Base-by-base conservation (phyloP, 35 echinoderm and acorn worm genomes). In the Hemicentrotus pulcherrimus region DNA sequence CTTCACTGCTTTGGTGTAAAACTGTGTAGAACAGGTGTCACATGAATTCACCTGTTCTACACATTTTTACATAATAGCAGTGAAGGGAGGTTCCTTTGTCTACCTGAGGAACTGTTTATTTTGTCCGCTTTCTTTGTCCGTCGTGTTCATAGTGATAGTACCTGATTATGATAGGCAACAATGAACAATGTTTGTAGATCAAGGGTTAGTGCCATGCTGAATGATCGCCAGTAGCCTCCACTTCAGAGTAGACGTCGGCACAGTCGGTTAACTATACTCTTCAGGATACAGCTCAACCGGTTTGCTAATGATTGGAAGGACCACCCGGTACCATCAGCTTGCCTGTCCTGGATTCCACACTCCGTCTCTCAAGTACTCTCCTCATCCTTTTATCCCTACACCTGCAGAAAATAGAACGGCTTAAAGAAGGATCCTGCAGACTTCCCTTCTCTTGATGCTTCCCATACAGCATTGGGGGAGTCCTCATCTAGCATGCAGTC, bases 161-260 rank as follows among this genome's bases (percentile, higher is more conserved):
- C 95, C 5, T 46, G 55, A 2, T 92, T 93, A 91, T 96, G 6
- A 96, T 52, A 7, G 86, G 86, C 30, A 88, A 88, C 86, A 35
- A 88, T 46, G 45, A 86, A 2, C 85, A n/a, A n/a, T n/a, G n/a
- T 6, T 52, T 52, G 86, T 35, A 6, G 32, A 88, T 32, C 86
- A 88, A 88, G 86, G 7, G 85, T 86, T 22, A 31, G 28, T 31
- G 32, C 85, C 24, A 86, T 86, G 85, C 15, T 88, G 32, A 88
- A 46, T 11, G 45, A 88, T 4, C 86, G 16, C 7, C 31, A 88
- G 86, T 88, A 31, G 31, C 86, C 31, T 16, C 1, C 30, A 88
- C 86, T 88, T 15, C 86, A 88, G 45, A 35, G 86, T 15, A 88
- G 31, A 46, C 86, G 31, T 32, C 24, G 6, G 45, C 30, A 32